phyloP scores from a whole-genome alignment of 2,888 invertebrate genomes.

The Sabatieria punctata region DNA sequence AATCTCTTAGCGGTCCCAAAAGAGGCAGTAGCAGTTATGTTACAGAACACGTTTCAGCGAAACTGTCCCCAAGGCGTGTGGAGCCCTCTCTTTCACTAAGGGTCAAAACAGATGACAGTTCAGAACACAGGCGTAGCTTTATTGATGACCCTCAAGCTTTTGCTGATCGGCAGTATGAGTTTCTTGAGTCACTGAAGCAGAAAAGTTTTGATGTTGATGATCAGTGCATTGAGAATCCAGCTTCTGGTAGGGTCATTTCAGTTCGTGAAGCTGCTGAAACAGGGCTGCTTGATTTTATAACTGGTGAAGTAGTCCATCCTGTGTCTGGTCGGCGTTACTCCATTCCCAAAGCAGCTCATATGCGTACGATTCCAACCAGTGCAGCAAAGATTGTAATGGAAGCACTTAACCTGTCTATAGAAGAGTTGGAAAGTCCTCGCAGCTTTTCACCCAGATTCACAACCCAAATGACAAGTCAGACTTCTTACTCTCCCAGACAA shows the following conservation, averaged over 20 bases:
- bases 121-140: constrained; percentile 12
- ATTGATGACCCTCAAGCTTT: constrained; percentile 25
- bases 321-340: constrained; percentile 63
- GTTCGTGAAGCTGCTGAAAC: constrained; percentile 60
- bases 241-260: constrained; percentile 46
- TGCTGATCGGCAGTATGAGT: constrained; percentile 27
- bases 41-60: too few relatives aligned
- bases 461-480: too few relatives aligned
- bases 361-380: constrained; percentile 43
- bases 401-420: constrained; percentile 15
- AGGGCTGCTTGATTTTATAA: constrained; percentile 58
- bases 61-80: too few relatives aligned
- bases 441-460: too few relatives aligned
- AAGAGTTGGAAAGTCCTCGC: constrained; percentile 14
- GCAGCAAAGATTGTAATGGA: constrained; percentile 23
- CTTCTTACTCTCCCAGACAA: too few relatives aligned
- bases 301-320: constrained; percentile 70
- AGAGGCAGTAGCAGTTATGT: too few relatives aligned
- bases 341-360: constrained; percentile 63
- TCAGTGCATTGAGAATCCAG: constrained; percentile 22
- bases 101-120: not conserved
- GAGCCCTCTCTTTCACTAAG: not conserved
- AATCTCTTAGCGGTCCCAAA: too few relatives aligned
- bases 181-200: constrained; percentile 20
- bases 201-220: constrained; percentile 24